A percentile compares a stretch with the other conserved stretches of the same genome.
These are phyloP conservation scores for Serilophus lunatus DNA, from an alignment of 2,113 vertebrate species.

Conservation along the genomic window DNA sequence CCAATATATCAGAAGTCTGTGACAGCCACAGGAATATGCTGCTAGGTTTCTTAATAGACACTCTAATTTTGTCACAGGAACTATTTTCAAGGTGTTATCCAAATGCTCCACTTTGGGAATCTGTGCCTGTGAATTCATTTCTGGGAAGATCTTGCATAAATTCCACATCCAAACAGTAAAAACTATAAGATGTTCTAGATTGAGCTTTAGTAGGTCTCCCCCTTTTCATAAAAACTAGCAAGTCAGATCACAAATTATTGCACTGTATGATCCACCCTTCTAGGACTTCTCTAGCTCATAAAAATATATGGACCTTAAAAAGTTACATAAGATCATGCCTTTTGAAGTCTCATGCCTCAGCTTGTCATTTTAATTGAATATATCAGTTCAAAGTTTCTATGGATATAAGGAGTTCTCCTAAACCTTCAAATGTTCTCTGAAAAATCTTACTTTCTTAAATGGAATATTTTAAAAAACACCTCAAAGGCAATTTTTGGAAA, in stretches of 20 bases:
- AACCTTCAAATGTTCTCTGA: neutral
- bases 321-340: neutral
- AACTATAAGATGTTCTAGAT: neutral
- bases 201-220: neutral
- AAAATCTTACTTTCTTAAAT: neutral
- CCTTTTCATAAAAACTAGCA: neutral
- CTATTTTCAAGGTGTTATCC: conserved; percentile 20
- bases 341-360: neutral
- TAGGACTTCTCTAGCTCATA: neutral
- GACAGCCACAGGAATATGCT: neutral
- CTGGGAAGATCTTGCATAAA: neutral
- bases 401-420: neutral
- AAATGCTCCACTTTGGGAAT: neutral
- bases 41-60: conserved; percentile 2
- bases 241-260: neutral
- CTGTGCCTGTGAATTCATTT: neutral
- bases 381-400: neutral
- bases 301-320: neutral
- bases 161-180: conserved; percentile 1
- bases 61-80: neutral
- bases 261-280: neutral
- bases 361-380: neutral
- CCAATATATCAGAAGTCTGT: neutral
- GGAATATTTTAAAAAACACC: neutral
- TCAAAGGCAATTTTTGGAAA: neutral